phyloP scores from a whole-genome alignment of 2,113 vertebrate genomes.

The Solea solea region DNA sequence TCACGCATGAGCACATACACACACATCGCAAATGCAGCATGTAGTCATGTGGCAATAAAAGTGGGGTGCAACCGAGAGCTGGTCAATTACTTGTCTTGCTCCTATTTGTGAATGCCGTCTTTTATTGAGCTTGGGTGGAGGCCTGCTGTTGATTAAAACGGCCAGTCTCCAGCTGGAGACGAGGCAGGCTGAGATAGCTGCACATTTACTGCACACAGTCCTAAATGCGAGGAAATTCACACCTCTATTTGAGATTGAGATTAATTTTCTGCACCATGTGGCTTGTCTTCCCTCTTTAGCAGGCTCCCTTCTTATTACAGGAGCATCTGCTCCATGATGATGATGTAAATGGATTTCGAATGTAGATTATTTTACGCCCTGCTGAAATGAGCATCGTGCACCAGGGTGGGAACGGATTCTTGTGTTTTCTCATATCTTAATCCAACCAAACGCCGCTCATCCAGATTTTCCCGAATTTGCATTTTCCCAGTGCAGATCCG shows the following conservation, averaged over 20 bases:
- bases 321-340: slow-evolving; percentile 77
- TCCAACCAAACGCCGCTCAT: slow-evolving; percentile 57
- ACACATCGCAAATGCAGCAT: slow-evolving; percentile 40
- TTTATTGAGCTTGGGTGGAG: slow-evolving; percentile 78
- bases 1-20: slow-evolving; percentile 27
- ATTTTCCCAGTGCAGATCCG: slow-evolving; percentile 51
- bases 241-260: slow-evolving; percentile 77
- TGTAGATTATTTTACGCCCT: slow-evolving; percentile 70
- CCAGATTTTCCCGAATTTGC: slow-evolving; percentile 61
- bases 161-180: slow-evolving; percentile 74
- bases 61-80: slow-evolving; percentile 60
- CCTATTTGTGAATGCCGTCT: slow-evolving; percentile 76
- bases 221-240: slow-evolving; percentile 71
- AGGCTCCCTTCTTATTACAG: slow-evolving; percentile 66
- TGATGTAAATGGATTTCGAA: slow-evolving; percentile 78
- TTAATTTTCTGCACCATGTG: slow-evolving; percentile 79
- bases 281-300: slow-evolving; percentile 77
- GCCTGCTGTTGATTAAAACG: slow-evolving; percentile 81
- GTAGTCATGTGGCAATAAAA: slow-evolving; percentile 77
- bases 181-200: slow-evolving; percentile 66
- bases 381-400: slow-evolving; percentile 65
- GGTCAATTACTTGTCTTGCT: slow-evolving; percentile 76
- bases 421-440: slow-evolving; percentile 68
- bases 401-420: slow-evolving; percentile 52
- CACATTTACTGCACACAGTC: slow-evolving; percentile 60